These are phyloP conservation scores for Leptocoma aspasia DNA, from an alignment of 2,113 vertebrate species.

Conservation along the genomic window DNA sequence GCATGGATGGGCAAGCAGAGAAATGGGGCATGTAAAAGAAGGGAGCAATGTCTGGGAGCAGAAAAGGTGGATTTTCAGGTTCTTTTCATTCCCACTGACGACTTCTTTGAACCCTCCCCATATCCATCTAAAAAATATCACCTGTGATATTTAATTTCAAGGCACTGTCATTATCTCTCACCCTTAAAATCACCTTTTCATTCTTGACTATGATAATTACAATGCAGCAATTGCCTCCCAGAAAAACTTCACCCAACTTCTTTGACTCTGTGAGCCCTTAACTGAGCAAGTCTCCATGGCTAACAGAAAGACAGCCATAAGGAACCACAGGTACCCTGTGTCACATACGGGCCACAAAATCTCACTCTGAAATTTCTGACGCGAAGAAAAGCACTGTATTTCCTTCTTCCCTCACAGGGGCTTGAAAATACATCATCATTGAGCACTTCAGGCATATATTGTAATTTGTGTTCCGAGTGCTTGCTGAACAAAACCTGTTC, in stretches of 20 bases:
- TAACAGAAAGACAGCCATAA: background rate
- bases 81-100: background rate
- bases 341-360: fast-evolving
- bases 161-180: background rate
- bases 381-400: background rate
- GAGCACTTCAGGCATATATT: background rate
- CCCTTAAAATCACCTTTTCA: background rate
- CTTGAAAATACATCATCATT: background rate
- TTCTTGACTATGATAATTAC: background rate
- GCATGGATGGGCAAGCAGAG: background rate
- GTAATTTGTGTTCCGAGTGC: background rate
- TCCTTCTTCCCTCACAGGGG: background rate
- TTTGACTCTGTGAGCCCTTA: background rate
- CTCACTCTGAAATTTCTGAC: background rate
- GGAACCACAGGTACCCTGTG: background rate
- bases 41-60: background rate
- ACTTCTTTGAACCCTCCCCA: background rate
- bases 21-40: background rate
- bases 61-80: background rate
- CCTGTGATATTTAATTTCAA: background rate
- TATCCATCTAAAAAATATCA: background rate
- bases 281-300: fast-evolving
- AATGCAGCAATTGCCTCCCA: background rate
- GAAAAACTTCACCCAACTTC: background rate
- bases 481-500: background rate